Base-by-base conservation (phyloP, 2,888 invertebrate species). In the Suillia variegata region DNA sequence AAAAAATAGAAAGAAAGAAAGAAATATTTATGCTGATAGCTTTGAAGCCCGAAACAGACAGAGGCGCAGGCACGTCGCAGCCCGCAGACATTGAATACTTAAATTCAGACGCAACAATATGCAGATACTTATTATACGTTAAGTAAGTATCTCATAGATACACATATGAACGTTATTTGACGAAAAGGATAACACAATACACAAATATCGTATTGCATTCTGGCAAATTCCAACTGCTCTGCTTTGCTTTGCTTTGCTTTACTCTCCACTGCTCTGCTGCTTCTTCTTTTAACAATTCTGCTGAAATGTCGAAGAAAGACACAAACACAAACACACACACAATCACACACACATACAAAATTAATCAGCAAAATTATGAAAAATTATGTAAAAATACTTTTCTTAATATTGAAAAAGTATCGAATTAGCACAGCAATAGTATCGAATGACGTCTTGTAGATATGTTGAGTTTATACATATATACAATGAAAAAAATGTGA, bases 351-450 rank as follows among this genome's bases (percentile, higher is more conserved):
- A 13, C 10, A 38, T 38, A 26, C 26, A 26, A 10, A 21, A 21
- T 17, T 47, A 61, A 58, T 20, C 2, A 50, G 51, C 45, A 42
- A 56, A 50, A 60, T 53, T 59, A 64, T 48, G 49, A 54, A 42
- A 26, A 22, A 24, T 31, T 55, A 21, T 55, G 42, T 49, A 31
- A 58, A 58, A 59, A 60, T 58, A 58, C 58, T 67, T 66, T 64
- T 59, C 50, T 45, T 61, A 26, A 54, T 38, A 57, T 54, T 56
- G 53, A 65, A 68, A 77, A 77, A 77, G 76, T 77, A 77, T 77
- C 76, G 72, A 77, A 73, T 77, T 76, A 77, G 75, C 76, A n/a
- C n/a, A n/a, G 70, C 73, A 76, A 77, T 77, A 76, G 75, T 77
- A 77, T 77, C 76, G 69, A 65, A 75, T 76, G 66, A 70, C 75